Percentiles rank a stretch among this genome's conserved stretches.
These are phyloP conservation scores for Mechanitis messenoides DNA, from an alignment of 2,888 invertebrate genomes.

Conservation along the genomic window DNA sequence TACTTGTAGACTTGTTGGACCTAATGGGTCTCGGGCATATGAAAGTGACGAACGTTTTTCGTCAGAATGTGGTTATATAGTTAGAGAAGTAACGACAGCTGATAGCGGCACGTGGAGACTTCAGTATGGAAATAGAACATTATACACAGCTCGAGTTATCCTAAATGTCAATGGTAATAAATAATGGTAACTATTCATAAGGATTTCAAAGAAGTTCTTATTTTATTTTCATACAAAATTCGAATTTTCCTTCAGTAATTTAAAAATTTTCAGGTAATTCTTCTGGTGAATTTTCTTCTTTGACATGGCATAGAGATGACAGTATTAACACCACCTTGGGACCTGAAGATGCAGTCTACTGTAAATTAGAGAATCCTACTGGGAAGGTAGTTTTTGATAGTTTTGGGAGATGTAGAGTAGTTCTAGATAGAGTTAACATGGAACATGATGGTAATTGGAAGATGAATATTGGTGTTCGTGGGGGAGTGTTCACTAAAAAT, in stretches of 20 bases:
- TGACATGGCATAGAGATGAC: slow-evolving; percentile 36
- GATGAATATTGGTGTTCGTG: slow-evolving; percentile 41
- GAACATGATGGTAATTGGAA: slow-evolving; percentile 53
- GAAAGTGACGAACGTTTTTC: slow-evolving; percentile 35
- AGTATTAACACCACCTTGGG: slow-evolving; percentile 43
- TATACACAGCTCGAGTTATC: slow-evolving; percentile 41
- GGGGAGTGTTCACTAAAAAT: slow-evolving; percentile 41
- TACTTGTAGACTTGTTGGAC: slow-evolving; percentile 48
- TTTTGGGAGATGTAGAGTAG: slow-evolving; percentile 53
- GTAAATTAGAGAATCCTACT: slow-evolving; percentile 42
- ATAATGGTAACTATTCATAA: not conserved
- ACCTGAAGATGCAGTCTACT: slow-evolving; percentile 52
- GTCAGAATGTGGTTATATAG: slow-evolving; percentile 46
- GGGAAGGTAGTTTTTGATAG: slow-evolving; percentile 42
- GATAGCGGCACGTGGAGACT: slow-evolving; percentile 53
- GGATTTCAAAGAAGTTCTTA: not conserved
- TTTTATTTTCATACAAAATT: not conserved
- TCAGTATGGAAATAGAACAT: slow-evolving; percentile 43
- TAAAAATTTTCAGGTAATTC: slow-evolving; percentile 5
- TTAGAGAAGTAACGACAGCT: slow-evolving; percentile 33
- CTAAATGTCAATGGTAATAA: slow-evolving; percentile 49
- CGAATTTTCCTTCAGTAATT: not conserved
- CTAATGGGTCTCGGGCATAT: slow-evolving; percentile 32
- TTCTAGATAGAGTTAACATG: slow-evolving; percentile 39
- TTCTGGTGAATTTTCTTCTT: not conserved